Evolutionary conservation across 2,888 invertebrate species (phyloP), one percentile per base, ranked within the genome.

Genomic region (Agriopis marginaria): DNA sequence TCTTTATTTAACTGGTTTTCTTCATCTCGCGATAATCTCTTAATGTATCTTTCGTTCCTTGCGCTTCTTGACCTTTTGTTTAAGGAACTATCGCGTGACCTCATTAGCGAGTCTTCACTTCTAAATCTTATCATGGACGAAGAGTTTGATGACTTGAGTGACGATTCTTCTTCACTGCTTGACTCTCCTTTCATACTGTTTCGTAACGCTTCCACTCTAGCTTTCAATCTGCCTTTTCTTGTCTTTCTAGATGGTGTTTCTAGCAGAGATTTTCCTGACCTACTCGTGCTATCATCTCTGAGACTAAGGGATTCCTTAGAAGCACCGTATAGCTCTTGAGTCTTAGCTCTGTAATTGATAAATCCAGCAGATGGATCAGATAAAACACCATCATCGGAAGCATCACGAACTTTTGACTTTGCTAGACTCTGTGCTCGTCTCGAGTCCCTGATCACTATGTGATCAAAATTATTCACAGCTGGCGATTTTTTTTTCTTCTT

Each of bases 11-110:
- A 82, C 75, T 93, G 92, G 71, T 92, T 90, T 81, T 96, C 96
- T 49, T 97, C 96, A 76, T 97, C 97, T 68, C 96, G 95, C 12
- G 96, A 97, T 75, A 97, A 88, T 65, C 97, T 95, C 82, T 97
- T 97, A 66, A 97, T 96, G 82, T 97, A 97, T 65, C 97, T 95
- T 85, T 98, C 97, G 63, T 97, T 97, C 78, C 98, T 95, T 0
- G 97, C 97, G 39, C 96, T 95, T 66, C 97, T 94, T 42, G 97
- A 96, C 80, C 95, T 95, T 76, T 96, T 95, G 82, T 95, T 96
- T 51, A 95, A 88, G 0, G 95, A 95, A 68, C 94, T 94, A 69
- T 95, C 95, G 42, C 95, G 95, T 50, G 95, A 95, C 67, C 95
- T 95, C 81, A 95, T 95, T 66, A 96, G 89, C 71, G 96, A 96